These are phyloP conservation scores for Dendrolimus houi DNA, from an alignment of 2,888 invertebrate species.

Conservation along the genomic window DNA sequence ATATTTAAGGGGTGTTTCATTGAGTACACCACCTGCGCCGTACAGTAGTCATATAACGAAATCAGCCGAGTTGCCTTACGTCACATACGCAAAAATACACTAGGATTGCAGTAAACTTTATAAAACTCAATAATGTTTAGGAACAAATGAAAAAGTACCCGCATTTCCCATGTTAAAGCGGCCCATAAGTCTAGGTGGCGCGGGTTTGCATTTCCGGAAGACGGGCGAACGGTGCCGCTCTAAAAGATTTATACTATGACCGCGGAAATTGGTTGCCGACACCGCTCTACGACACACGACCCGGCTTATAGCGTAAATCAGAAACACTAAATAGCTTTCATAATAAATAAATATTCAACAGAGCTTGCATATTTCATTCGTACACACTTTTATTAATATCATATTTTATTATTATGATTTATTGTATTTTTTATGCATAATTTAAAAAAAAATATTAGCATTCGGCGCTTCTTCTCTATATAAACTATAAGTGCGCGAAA, in stretches of 20 bases:
- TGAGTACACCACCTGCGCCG: too few relatives aligned
- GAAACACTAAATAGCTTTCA: not conserved
- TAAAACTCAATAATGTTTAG: not conserved
- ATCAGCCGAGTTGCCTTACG: too few relatives aligned
- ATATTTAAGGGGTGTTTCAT: too few relatives aligned
- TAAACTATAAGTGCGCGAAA: too few relatives aligned
- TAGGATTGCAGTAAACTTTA: too few relatives aligned
- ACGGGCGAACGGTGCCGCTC: conserved; percentile 41
- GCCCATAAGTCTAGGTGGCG: conserved; percentile 51
- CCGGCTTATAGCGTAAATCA: not conserved
- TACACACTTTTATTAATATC: too few relatives aligned
- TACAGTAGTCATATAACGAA: too few relatives aligned
- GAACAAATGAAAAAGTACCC: conserved; percentile 49
- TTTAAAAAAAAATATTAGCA: too few relatives aligned
- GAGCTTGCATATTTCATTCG: not conserved
- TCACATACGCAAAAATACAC: too few relatives aligned
- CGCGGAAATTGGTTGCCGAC: conserved; percentile 60
- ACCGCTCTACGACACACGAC: conserved; percentile 1
- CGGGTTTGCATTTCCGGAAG: conserved; percentile 59
- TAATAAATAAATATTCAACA: not conserved
- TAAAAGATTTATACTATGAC: conserved; percentile 55
- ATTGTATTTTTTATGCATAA: too few relatives aligned
- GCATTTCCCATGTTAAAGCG: conserved; percentile 64
- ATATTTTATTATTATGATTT: too few relatives aligned
- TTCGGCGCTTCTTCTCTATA: too few relatives aligned